A percentile compares a stretch with the other conserved stretches of the same genome.
phyloP scores from a whole-genome alignment of 2,113 vertebrate genomes.

The Trochalopteron elliotii region DNA sequence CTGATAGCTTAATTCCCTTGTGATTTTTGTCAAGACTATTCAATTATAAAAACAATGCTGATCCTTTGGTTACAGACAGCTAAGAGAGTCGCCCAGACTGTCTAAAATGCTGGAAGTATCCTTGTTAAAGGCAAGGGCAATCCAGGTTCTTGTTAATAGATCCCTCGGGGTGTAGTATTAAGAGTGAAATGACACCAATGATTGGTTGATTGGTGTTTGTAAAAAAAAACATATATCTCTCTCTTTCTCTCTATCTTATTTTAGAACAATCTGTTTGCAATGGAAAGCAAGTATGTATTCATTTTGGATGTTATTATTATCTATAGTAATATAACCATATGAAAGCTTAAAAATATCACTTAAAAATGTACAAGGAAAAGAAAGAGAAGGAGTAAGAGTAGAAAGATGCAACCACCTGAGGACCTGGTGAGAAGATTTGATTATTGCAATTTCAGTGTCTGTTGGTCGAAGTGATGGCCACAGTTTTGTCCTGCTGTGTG shows the following conservation, averaged over 20 bases:
- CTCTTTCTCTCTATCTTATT: not conserved
- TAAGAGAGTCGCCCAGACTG: not conserved
- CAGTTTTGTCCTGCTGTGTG: not conserved
- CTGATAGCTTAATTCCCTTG: not conserved
- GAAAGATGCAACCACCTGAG: not conserved
- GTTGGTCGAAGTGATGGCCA: no score
- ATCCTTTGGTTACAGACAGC: not conserved
- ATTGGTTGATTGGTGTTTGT: not conserved
- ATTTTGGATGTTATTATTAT: not conserved
- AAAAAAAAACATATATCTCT: not conserved
- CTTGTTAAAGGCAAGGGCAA: not conserved
- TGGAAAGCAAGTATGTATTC: not conserved
- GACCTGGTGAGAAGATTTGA: not conserved
- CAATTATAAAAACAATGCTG: not conserved
- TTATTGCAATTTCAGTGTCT: not conserved
- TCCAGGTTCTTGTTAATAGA: not conserved
- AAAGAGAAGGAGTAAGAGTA: not conserved
- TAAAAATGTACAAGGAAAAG: not conserved
- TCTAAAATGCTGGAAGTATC: not conserved
- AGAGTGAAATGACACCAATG: not conserved
- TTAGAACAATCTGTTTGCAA: not conserved
- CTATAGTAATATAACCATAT: not conserved
- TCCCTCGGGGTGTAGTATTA: fast-evolving
- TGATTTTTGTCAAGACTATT: not conserved
- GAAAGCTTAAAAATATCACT: not conserved